Base-by-base conservation (phyloP, 37 sponge, comb jelly and placozoan species). In the Bolinopsis microptera region DNA sequence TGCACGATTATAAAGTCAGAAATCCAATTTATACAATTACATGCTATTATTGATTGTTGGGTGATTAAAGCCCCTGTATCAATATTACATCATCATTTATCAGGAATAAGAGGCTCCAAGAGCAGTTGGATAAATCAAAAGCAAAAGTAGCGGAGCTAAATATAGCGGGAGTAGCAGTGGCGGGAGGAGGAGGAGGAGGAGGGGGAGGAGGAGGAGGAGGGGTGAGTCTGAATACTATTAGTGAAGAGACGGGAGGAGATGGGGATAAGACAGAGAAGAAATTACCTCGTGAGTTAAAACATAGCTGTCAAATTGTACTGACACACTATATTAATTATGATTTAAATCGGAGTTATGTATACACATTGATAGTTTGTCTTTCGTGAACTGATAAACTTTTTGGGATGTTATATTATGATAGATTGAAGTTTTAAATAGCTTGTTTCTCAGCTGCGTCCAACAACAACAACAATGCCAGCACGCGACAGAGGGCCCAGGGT, bases 101-200 rank as follows among this genome's bases (percentile, higher is more conserved):
- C 74, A 72, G 74, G 23, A 82, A 82, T 36, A 82, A 82, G 83
- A 32, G 83, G 13, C 38, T 82, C 13, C 38, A 82, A 31, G 83
- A 82, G 31, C 83, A 82, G 38, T 23, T 82, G 38, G 83, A 82
- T 9, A 82, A 82, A 23, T 24, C 83, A 8, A 82, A 82, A 36
- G 31, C 38, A 36, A 18, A 32, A 23, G 31, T 82, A 82, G 24
- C 83, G 5, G 83, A 82, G 8, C 38, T 82, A 32, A 21, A 9
- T n/a, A 13, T 13, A 18, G 61, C 61, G 5, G 61, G 61, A 48
- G 61, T 5, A 48, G 61, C 9, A 48, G 61, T 5, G 13, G 61
- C 9, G 13, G 61, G 61, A 48, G 61, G 9, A 18, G 61, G 61
- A 48, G 61, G 61, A 48, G 61, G 61, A 48, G 61, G 61, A 48